A percentile compares a stretch with the other conserved stretches of the same genome.
These are phyloP conservation scores for Sisyra nigra DNA, from an alignment of 2,888 invertebrate genomes.

Conservation along the genomic window DNA sequence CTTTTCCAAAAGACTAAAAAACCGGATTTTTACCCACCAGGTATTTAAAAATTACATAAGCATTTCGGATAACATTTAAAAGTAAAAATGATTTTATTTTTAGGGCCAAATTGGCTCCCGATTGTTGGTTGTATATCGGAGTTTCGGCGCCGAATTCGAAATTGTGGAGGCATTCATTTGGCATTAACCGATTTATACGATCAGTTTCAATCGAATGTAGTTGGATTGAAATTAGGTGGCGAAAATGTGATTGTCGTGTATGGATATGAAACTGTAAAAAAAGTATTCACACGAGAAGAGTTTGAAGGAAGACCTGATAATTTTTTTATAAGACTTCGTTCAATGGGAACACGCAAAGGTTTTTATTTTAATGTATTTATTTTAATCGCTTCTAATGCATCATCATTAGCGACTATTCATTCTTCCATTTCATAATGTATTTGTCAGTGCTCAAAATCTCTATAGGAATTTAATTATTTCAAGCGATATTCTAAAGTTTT, in stretches of 20 bases:
- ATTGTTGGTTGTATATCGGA: constrained; percentile 25
- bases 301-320: constrained; percentile 49
- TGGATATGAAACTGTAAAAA: constrained; percentile 32
- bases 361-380: background rate
- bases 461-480: too few relatives aligned
- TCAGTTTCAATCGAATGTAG: constrained; percentile 31
- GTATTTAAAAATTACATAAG: constrained; percentile 10
- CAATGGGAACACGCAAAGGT: constrained; percentile 34
- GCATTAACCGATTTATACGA: constrained; percentile 31
- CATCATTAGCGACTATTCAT: too few relatives aligned
- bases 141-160: constrained; percentile 21
- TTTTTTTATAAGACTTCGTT: constrained; percentile 42
- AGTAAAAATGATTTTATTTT: too few relatives aligned
- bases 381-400: background rate
- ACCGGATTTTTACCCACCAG: constrained; percentile 18
- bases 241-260: constrained; percentile 35
- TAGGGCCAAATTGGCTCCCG: constrained; percentile 31
- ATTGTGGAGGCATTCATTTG: constrained; percentile 32
- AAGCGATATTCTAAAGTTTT: too few relatives aligned
- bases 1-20: constrained; percentile 8
- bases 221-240: constrained; percentile 39
- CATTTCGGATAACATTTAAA: background rate
- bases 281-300: constrained; percentile 37
- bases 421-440: too few relatives aligned
- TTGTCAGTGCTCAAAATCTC: too few relatives aligned